Percentiles rank a stretch among this genome's conserved stretches.
Evolutionary conservation across 2,888 invertebrate genomes (phyloP).

Genomic region (Meloe dianella): DNA sequence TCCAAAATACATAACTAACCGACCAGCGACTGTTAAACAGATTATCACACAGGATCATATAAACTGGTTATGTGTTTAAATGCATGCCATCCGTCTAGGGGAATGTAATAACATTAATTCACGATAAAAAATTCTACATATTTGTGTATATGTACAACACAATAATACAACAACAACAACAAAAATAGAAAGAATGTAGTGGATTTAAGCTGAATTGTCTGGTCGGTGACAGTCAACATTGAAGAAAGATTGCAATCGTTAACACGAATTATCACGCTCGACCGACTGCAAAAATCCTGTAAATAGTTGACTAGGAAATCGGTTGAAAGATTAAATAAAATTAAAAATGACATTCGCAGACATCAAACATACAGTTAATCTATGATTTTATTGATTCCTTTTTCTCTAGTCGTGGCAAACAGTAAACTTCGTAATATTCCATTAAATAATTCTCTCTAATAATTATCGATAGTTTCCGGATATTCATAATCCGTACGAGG

Average conservation of each 20-base stretch:
- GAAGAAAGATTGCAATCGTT: not conserved
- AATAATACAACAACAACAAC: not conserved
- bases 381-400: too few species aligned
- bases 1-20: constrained; percentile 29
- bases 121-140: not conserved
- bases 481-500: not conserved
- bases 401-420: too few species aligned
- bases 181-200: not conserved
- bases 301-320: not conserved
- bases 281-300: not conserved
- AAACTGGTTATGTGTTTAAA: not conserved
- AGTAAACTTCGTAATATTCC: too few species aligned
- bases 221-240: not conserved
- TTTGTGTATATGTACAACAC: not conserved
- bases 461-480: not conserved
- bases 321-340: not conserved
- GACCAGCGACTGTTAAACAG: constrained; percentile 31
- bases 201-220: not conserved
- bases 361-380: not conserved
- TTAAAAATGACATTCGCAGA: not conserved
- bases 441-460: too few species aligned
- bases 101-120: not conserved
- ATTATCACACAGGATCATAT: constrained; percentile 31
- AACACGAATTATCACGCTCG: not conserved
- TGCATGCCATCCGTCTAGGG: not conserved